Evolutionary conservation across 2,797 vertebrate species (phyloP).

Genomic region (Sebastes diaconus): DNA sequence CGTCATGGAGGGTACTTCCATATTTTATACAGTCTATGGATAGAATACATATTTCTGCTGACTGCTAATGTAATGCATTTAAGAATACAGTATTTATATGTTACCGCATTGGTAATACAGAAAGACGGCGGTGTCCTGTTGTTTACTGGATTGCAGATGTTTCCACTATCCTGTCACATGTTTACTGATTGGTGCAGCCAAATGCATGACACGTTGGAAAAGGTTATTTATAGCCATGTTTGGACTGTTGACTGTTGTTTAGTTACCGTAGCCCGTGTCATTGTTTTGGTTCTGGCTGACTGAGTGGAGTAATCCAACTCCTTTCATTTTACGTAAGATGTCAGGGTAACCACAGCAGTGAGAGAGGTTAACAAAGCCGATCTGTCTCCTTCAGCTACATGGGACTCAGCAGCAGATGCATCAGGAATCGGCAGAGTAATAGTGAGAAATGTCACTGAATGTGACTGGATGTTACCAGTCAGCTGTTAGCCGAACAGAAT

Average conservation of each 20-base stretch:
- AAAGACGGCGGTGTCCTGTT: background rate
- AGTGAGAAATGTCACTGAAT: background rate
- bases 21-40: too few relatives aligned
- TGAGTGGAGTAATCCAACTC: background rate
- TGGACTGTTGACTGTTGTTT: conserved; percentile 4
- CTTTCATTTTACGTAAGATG: background rate
- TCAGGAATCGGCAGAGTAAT: background rate
- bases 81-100: background rate
- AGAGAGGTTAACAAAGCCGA: background rate
- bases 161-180: conserved; percentile 9
- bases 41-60: background rate
- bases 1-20: background rate
- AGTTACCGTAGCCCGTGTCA: background rate
- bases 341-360: background rate
- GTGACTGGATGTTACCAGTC: background rate
- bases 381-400: background rate
- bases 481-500: background rate
- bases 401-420: background rate
- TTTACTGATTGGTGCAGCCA: background rate
- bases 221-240: conserved; percentile 4
- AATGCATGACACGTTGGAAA: background rate
- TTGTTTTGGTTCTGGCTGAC: conserved; percentile 9
- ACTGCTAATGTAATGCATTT: background rate
- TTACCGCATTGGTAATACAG: background rate
- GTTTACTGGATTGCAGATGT: conserved; percentile 21